Conservation (phyloP, 2,113 vertebrate genomes). For the Phoxinus phoxinus region DNA sequence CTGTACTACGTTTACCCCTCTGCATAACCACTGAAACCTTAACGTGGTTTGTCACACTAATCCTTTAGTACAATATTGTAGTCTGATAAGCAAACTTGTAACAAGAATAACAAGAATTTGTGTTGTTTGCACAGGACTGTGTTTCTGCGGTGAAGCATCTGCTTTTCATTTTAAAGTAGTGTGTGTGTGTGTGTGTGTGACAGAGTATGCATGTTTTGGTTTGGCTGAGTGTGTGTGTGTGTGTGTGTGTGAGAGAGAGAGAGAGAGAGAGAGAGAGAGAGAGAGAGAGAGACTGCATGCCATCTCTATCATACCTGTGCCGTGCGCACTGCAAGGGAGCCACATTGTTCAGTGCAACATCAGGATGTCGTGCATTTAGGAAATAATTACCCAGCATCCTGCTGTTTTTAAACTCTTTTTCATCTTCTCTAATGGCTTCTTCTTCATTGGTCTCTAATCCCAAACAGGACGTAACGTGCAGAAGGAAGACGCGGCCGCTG, state of each 20-base stretch:
- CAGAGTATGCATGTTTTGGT: neutral
- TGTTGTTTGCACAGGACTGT: conserved; percentile 44
- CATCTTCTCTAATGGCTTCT: conserved; percentile 84
- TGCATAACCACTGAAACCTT: conserved; percentile 6
- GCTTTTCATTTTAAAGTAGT: conserved; percentile 19
- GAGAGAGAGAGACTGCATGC: conserved; percentile 48
- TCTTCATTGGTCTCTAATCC: conserved; percentile 84
- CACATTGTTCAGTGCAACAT: conserved; percentile 77
- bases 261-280: neutral
- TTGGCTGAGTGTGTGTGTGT: conserved; percentile 4
- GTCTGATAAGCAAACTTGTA: conserved; percentile 45
- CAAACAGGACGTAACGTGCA: conserved; percentile 93
- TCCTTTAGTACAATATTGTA: conserved; percentile 41
- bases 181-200: conserved; percentile 18
- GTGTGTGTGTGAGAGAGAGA: conserved; percentile 31
- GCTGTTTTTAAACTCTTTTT: conserved; percentile 82
- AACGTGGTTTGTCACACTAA: conserved; percentile 39
- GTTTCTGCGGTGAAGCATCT: conserved; percentile 39
- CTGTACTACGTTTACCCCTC: neutral
- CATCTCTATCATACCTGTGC: conserved; percentile 71
- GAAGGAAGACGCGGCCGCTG: conserved; percentile 95
- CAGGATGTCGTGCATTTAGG: conserved; percentile 78
- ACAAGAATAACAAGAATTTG: conserved; percentile 40
- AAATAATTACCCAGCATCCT: conserved; percentile 84
- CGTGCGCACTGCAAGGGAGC: conserved; percentile 68